Evolutionary conservation across 2,888 invertebrate genomes (phyloP).

Genomic region (Plagodis pulveraria): DNA sequence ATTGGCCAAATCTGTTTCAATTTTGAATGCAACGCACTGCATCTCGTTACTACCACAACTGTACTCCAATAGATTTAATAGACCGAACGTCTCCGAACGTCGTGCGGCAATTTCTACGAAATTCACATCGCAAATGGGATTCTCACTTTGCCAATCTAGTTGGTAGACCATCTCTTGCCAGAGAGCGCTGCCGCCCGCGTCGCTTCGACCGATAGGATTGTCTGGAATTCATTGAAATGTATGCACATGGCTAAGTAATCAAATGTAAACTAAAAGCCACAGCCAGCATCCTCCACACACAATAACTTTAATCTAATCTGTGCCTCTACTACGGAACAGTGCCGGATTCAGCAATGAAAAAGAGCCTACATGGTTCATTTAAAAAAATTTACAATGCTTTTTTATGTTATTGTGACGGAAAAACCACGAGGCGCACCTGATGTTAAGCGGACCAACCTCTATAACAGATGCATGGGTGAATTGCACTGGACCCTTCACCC

Average conservation of each 20-base stretch:
- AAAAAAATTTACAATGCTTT: too few species aligned
- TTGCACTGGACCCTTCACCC: too few species aligned
- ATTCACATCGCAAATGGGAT: constrained; percentile 25
- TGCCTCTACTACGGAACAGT: neutral
- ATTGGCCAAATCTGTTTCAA: neutral
- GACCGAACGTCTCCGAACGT: neutral
- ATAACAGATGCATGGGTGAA: too few species aligned
- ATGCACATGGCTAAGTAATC: constrained; percentile 50
- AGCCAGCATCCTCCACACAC: neutral
- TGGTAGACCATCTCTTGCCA: constrained; percentile 21
- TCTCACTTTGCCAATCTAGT: constrained; percentile 27
- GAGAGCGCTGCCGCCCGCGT: constrained; percentile 24
- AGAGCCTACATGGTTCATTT: too few species aligned
- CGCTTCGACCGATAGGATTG: constrained; percentile 35
- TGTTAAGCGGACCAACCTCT: too few species aligned
- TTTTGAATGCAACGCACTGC: neutral
- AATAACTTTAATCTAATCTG: too few species aligned
- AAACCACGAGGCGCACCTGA: too few species aligned
- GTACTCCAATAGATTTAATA: constrained; percentile 4
- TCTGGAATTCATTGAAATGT: constrained; percentile 45
- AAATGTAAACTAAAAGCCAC: constrained; percentile 31
- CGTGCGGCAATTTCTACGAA: constrained; percentile 6
- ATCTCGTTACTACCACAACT: neutral
- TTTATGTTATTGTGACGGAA: too few species aligned
- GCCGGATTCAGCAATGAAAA: neutral